Base-by-base conservation (phyloP, 2,113 vertebrate genomes). In the Chinchilla lanigera region DNA sequence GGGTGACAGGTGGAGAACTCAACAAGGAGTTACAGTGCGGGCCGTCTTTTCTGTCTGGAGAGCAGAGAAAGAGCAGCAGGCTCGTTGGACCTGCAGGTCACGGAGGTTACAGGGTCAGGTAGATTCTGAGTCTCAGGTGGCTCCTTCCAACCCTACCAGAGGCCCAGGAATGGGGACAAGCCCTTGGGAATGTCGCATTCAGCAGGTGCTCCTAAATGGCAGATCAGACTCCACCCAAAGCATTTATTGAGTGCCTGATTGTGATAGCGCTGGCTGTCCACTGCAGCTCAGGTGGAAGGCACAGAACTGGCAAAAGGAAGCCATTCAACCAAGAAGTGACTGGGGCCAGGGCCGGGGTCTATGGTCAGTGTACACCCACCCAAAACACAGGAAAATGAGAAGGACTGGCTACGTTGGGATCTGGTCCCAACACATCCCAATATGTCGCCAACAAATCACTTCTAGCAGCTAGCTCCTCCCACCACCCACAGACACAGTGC, bases 401-500 rank as follows among this genome's bases (percentile, higher is more conserved):
- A 88, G 58, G 77, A 82, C 77, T 35, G 28, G 87, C 83, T 28
- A 6, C 3, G n/a, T 9, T 10, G 44, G 73, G 94, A 61, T 61
- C 63, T 44, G 86, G 94, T 86, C 86, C 89, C 93, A 71, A 63
- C 20, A 35, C 90, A 87, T 95, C 60, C 80, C 65, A 52, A 41
- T 77, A 71, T 28, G 75, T 98, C 95, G 95, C 86, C 81, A 44
- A 26, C 80, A 69, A 26, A 61, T 90, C 88, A 28, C 86, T 73
- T 9, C 54, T 35, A 81, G 54, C 12, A 19, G n/a, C 28, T 22
- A 22, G 84, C 92, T 94, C 98, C 96, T 90, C 97, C 97, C 84
- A 91, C 75, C 84, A 58, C 97, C 94, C 94, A 94, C 96, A 86
- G 95, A 71, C 75, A 52, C 84, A 47, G 44, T 30, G 90, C 71